Evolutionary conservation across 2,797 vertebrate species (phyloP), one percentile per base, ranked within the genome.

Genomic region (Acestrorhynchus altus): DNA sequence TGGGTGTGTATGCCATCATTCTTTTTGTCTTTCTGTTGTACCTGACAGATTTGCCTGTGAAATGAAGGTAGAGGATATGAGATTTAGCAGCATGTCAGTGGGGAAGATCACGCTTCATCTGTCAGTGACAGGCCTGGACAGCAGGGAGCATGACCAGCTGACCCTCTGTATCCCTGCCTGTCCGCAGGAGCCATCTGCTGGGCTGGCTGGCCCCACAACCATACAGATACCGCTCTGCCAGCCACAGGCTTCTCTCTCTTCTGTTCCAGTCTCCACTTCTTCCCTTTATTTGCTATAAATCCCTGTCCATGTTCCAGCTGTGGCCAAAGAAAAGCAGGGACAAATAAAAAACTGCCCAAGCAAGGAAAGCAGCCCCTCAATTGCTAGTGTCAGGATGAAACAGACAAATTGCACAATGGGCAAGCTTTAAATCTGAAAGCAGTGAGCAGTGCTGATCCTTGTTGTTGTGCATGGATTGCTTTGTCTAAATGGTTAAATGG

Each of bases 101-200:
- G 81, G 87, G 83, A 86, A 68, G 79, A 82, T 89, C 85, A 84
- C 87, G 88, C 90, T 84, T 83, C 78, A 80, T 87, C 83, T 86
- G 86, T 86, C 81, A 77, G 73, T 83, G 87, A 89, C 88, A 86
- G 59, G 59, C 74, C 75, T 71, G 57, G 54, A 76, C 86, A 77
- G 88, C 73, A n/a, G 82, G 90, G 74, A 35, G 78, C 80, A 74
- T 74, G 89, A 86, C 86, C 86, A 90, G 80, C 85, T 89, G 87
- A 92, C 88, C 88, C 81, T 85, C 81, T 74, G 72, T 83, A 83
- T 77, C 76, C 86, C 85, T 79, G 73, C 66, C 64, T 72, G 76
- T 82, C 78, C 77, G 76, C 79, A 81, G 63, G 71, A 81, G 82
- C 87, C 90, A 90, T 92, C 91, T 92, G 91, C 77, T 91, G 66